Base-by-base conservation (phyloP, 2,797 vertebrate species). In the Alosa sapidissima region DNA sequence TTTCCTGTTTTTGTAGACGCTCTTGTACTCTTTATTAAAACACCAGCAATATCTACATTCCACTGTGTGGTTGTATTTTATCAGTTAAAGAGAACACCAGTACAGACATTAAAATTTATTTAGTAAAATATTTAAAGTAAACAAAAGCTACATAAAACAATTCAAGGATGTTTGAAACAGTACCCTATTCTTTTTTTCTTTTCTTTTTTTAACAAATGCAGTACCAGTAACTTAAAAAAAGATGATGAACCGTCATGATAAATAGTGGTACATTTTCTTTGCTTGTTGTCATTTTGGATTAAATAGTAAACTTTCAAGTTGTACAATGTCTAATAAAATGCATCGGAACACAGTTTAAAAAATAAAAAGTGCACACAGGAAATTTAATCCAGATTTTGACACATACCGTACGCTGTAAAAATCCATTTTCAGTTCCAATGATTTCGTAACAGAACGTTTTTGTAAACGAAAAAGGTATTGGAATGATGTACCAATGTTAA, bases 71-170 rank as follows among this genome's bases (percentile, higher is more conserved):
- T 6, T 58, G 8, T 21, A 5, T 84, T 85, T 84, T 41, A 47
- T 58, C 48, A 60, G 48, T 24, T 16, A 19, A 81, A 14, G 54
- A 24, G 24, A 21, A n/a, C 9, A 87, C 45, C n/a, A 24, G 28
- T 84, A n/a, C 84, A 87, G 93, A 94, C 94, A 95, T 95, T 95
- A 95, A 95, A 96, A 95, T 96, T 96, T 96, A 96, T 96, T 96
- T 96, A 92, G 94, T 96, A 96, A 96, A 96, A 96, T 96, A 96
- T 95, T 94, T 94, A 92, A 95, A 94, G 93, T 94, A 94, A 95
- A 93, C 89, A 92, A 95, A 95, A 95, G 93, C 94, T 93, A 96
- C 94, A 94, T 94, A 94, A 95, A 94, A 95, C 94, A 93, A 93
- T 94, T 94, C 91, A 93, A 92, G 91, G 90, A 93, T 93, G 94